Evolutionary conservation across 1,140 invertebrate genomes (phyloP), one percentile per base, ranked within the genome.

Genomic region (Brachionus plicatilis): DNA sequence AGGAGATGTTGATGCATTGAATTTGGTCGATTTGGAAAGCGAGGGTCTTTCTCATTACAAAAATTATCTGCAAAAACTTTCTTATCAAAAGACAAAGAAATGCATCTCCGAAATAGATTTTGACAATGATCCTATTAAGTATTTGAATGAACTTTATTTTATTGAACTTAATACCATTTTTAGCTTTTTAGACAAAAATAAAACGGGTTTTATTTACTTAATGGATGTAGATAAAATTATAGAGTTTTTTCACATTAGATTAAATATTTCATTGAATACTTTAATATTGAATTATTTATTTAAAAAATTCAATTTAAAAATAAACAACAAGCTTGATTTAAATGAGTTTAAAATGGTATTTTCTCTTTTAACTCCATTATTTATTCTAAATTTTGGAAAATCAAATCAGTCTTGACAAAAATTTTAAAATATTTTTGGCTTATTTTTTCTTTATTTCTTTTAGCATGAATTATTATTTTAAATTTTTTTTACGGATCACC

Each of bases 201-300:
- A 60, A 60, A 88, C 94, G 94, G 87, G 91, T 91, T 87, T 88
- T 92, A 86, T 93, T 93, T 87, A 60, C 20, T 60, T 60, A 60
- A 20, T 2, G 9, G 20, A 60, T 60, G 1, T 60, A 7, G 53
- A 60, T 9, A 60, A 24, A 60, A 60, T 60, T 60, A 9, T 20
- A 0, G 1, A 9, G 2, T 1, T 20, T 20, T 60, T 60, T 60
- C 3, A 0, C 5, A 27, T 17, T 60, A 60, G 53, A 24, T 24
- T 60, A 60, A 60, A 60, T 20, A 60, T 60, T 3, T 0, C 9
- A 24, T 37, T 37, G 33, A 37, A 37, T 37, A 7, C 33, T 37
- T 37, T 37, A 37, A 3, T 37, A 0, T 37, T 37, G 33, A 37
- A 37, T 37, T 37, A 37, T 37, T 37, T 37, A 37, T 37, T 6